Evolutionary conservation across 2,797 vertebrate genomes (phyloP).

Genomic region (Cetoscarus ocellatus): DNA sequence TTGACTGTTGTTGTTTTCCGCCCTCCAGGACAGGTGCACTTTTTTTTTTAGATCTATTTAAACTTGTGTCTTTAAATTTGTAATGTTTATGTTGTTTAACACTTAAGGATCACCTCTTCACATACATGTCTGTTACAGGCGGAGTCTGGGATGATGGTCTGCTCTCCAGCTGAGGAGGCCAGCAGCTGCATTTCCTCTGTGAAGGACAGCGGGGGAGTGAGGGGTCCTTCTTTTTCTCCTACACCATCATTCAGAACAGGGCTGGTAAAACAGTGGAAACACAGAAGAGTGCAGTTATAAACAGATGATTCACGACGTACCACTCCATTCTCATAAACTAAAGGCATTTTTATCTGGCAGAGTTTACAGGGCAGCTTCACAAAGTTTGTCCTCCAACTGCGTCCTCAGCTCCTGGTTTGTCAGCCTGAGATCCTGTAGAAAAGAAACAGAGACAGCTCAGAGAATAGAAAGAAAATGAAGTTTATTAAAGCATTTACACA

Average conservation of each 20-base stretch:
- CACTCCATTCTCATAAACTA: not conserved
- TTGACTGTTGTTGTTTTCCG: no score
- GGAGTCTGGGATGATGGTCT: not conserved
- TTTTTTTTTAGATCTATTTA: no score
- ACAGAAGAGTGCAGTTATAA: not conserved
- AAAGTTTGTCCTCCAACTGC: constrained; percentile 60
- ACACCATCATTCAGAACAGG: constrained; percentile 25
- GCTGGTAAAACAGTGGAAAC: constrained; percentile 49
- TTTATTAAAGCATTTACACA: no score
- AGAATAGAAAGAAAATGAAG: no score
- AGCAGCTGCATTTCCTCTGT: constrained; percentile 72
- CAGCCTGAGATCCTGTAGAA: constrained; percentile 70
- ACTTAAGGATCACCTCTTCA: not conserved
- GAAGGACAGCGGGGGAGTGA: constrained; percentile 46
- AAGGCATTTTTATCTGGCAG: not conserved
- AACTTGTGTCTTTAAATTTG: no score
- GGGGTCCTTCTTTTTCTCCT: constrained; percentile 13
- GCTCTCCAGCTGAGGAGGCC: constrained; percentile 14
- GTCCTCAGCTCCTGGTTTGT: constrained; percentile 55
- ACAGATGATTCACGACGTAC: not conserved
- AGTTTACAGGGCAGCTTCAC: constrained; percentile 66
- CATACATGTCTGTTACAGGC: constrained; percentile 36
- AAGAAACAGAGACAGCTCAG: constrained; percentile 22
- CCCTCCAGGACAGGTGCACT: no score
- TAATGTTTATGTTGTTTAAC: no score